A percentile compares a stretch with the other conserved stretches of the same genome.
phyloP scores from a whole-genome alignment of 2,888 invertebrate genomes.

The Rhodophaea formosa region DNA sequence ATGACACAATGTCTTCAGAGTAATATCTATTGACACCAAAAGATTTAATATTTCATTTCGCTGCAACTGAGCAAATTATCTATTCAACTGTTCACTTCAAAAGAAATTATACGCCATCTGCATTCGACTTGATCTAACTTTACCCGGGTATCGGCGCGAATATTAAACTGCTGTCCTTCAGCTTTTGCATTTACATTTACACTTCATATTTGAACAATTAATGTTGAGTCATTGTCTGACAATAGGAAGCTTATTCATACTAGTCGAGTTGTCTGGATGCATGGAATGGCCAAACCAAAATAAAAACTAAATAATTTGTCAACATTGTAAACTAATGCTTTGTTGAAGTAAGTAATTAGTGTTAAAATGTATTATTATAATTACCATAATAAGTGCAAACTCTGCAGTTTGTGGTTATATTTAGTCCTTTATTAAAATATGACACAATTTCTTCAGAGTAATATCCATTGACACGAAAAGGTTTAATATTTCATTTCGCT shows the following conservation, averaged over 20 bases:
- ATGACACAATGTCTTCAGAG: no score
- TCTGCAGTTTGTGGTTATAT: no score
- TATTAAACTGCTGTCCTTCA: not conserved
- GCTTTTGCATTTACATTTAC: not conserved
- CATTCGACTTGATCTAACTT: not conserved
- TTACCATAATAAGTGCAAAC: no score
- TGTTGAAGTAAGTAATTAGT: no score
- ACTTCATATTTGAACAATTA: constrained; percentile 9
- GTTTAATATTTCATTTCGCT: not conserved
- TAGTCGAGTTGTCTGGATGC: not conserved
- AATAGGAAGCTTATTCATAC: not conserved
- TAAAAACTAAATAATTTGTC: no score
- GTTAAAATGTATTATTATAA: no score
- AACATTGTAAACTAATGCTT: no score
- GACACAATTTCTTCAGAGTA: no score
- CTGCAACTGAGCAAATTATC: not conserved
- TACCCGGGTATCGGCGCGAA: not conserved
- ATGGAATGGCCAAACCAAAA: no score
- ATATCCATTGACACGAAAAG: no score
- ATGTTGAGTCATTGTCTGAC: not conserved
- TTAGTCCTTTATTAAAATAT: no score
- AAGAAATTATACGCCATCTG: not conserved
- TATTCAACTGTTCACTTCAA: not conserved
- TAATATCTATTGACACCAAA: no score
- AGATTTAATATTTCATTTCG: not conserved